Percentiles rank a stretch among this genome's conserved stretches.
Conservation (phyloP, 2,113 vertebrate genomes). For the Crocuta crocuta region DNA sequence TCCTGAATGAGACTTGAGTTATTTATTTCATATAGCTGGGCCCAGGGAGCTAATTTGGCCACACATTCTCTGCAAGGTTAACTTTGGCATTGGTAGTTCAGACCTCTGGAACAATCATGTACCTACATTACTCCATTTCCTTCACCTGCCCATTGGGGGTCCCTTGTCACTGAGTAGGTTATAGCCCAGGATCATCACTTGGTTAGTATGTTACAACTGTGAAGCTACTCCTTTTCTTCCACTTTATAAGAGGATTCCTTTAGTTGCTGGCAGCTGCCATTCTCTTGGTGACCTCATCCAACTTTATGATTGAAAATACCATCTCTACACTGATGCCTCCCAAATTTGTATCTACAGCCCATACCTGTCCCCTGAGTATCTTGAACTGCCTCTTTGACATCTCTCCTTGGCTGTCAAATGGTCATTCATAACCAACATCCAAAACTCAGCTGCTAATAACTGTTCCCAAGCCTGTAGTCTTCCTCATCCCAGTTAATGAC, state of each 20-base stretch:
- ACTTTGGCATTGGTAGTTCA: background rate
- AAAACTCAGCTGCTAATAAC: background rate
- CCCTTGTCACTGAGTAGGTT: background rate
- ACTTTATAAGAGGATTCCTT: background rate
- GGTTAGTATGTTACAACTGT: background rate
- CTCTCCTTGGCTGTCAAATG: background rate
- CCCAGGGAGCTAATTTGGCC: conserved; percentile 3
- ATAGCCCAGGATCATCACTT: background rate
- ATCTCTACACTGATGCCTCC: background rate
- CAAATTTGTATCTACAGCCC: background rate
- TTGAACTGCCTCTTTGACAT: background rate
- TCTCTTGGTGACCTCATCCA: background rate
- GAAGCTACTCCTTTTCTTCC: background rate
- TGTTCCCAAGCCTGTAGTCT: background rate
- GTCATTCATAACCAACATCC: background rate
- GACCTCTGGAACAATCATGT: background rate
- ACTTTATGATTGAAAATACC: background rate
- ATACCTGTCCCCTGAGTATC: background rate
- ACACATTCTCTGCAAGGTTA: background rate
- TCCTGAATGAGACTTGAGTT: conserved; percentile 28
- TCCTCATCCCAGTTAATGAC: background rate
- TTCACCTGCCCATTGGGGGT: background rate
- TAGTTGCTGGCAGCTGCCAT: background rate
- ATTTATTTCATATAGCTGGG: conserved; percentile 15
- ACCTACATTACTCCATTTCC: background rate